Percentiles rank a stretch among this genome's conserved stretches.
Evolutionary conservation across 2,113 vertebrate species (phyloP).

Genomic region (Dipodomys spectabilis): DNA sequence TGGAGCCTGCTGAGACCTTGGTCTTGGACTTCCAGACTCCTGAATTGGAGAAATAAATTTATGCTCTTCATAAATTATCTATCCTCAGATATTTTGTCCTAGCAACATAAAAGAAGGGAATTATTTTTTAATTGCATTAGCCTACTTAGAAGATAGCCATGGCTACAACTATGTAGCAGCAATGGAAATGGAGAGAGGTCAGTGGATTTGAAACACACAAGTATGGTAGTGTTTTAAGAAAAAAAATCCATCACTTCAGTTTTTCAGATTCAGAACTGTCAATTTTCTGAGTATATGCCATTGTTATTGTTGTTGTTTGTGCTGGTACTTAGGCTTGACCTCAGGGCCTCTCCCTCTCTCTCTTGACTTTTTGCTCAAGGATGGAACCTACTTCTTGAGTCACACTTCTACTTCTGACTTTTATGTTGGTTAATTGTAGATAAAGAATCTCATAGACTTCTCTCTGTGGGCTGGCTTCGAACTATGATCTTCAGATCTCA

Average conservation of each 20-base stretch:
- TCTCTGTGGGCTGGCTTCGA: too few relatives aligned
- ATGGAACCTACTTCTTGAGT: too few relatives aligned
- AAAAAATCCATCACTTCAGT: neutral
- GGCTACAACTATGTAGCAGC: neutral
- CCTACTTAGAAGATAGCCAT: neutral
- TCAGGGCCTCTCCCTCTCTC: too few relatives aligned
- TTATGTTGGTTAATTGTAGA: too few relatives aligned
- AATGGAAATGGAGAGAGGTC: neutral
- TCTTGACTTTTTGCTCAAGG: too few relatives aligned
- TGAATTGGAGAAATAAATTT: neutral
- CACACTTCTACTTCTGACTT: too few relatives aligned
- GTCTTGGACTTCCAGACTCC: neutral
- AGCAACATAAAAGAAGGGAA: neutral
- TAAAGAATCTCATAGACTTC: too few relatives aligned
- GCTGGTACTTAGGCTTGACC: too few relatives aligned
- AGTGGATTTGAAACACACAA: neutral
- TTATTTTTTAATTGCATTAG: neutral
- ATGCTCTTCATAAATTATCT: neutral
- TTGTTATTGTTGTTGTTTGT: too few relatives aligned
- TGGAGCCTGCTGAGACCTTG: neutral
- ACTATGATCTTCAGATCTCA: too few relatives aligned
- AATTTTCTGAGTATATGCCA: neutral
- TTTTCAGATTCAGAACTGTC: constrained; percentile 7
- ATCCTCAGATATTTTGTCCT: neutral
- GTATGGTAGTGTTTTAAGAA: too few relatives aligned